Conservation (phyloP, 30 jellyfish, hydroid and myxozoan species). For the Catostylus mosaicus region DNA sequence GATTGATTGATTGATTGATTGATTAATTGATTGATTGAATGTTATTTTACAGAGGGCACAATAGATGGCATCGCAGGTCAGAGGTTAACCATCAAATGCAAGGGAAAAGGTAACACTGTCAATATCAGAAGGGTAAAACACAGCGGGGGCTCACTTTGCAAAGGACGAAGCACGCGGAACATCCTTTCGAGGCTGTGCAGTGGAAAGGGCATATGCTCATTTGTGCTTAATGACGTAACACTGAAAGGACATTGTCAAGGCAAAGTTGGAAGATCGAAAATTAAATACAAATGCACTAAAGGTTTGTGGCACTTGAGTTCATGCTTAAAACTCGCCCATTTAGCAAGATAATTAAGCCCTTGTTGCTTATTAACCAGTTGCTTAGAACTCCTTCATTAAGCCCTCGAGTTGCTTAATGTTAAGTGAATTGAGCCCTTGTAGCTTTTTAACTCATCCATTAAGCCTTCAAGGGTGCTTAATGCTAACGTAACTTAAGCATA, state of each 20-base stretch:
- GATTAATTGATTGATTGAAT: too few relatives aligned
- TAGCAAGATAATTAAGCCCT: too few relatives aligned
- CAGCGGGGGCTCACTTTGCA: conserved; percentile 56
- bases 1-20: too few relatives aligned
- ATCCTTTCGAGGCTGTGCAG: conserved; percentile 58
- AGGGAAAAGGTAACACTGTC: conserved; percentile 44
- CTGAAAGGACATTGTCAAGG: conserved; percentile 71
- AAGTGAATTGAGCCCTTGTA: too few relatives aligned
- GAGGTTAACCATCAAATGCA: conserved; percentile 52
- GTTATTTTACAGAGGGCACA: conserved; percentile 43
- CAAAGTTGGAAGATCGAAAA: conserved; percentile 52
- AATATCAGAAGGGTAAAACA: conserved; percentile 64
- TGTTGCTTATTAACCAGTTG: too few relatives aligned
- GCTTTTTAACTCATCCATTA: too few relatives aligned
- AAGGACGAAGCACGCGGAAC: conserved; percentile 56
- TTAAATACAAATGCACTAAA: conserved; percentile 73
- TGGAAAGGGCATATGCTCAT: conserved; percentile 61
- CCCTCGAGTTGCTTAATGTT: too few relatives aligned
- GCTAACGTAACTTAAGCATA: too few relatives aligned
- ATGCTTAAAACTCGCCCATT: too few relatives aligned
- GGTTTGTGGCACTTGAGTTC: conserved; percentile 30
- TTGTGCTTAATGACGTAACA: conserved; percentile 51
- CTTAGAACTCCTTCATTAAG: too few relatives aligned
- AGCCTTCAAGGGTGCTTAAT: too few relatives aligned
- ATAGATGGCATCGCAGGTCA: conserved; percentile 62